Evolutionary conservation across 2,888 invertebrate genomes (phyloP).

Genomic region (Coenonympha arcania): DNA sequence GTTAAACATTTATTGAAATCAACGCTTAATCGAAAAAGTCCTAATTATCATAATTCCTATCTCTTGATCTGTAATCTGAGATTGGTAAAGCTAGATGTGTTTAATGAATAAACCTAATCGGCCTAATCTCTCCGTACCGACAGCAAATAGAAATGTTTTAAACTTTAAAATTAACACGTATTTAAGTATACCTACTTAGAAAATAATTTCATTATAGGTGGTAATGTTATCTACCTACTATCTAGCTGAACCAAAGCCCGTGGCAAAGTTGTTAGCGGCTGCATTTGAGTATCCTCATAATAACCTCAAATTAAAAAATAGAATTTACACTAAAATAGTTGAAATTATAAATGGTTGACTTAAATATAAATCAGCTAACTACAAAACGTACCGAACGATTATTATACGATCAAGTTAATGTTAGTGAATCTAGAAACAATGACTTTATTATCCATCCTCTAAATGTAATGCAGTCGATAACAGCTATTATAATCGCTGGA

Average conservation of each 20-base stretch:
- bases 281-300: background rate
- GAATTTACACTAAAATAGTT: background rate
- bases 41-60: too few relatives aligned
- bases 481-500: conserved; percentile 40
- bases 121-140: conserved; percentile 1
- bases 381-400: background rate
- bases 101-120: too few relatives aligned
- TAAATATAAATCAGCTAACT: background rate
- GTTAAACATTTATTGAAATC: too few relatives aligned
- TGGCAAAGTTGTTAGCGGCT: conserved; percentile 4
- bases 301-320: background rate
- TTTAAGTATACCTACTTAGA: too few relatives aligned
- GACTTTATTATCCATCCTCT: background rate
- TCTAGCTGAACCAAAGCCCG: conserved; percentile 3
- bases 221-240: too few relatives aligned
- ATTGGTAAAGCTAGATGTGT: conserved; percentile 4
- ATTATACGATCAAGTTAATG: background rate
- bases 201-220: background rate
- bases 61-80: conserved; percentile 3
- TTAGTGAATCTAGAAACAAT: background rate
- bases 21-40: too few relatives aligned
- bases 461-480: conserved; percentile 19
- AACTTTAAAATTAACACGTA: too few relatives aligned
- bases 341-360: background rate
- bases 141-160: background rate